phyloP scores from a whole-genome alignment of 2,888 invertebrate species.

The Pocota personata region DNA sequence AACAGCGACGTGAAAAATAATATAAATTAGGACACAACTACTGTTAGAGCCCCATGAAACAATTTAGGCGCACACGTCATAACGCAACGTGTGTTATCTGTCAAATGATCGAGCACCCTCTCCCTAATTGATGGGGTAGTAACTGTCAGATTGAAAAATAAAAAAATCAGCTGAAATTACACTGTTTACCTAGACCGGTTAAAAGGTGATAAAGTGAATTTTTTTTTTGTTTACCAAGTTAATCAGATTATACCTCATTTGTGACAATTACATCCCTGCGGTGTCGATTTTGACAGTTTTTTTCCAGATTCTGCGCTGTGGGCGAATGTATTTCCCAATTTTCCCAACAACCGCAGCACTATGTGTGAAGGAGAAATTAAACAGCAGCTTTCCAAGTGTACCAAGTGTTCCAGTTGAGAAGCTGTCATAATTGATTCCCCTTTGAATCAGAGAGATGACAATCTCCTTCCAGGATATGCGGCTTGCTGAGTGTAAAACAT shows the following conservation, averaged over 20 bases:
- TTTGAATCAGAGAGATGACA: not conserved
- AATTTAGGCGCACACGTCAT: constrained; percentile 56
- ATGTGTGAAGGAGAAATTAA: not conserved
- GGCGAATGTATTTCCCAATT: not conserved
- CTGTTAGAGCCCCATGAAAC: constrained; percentile 4
- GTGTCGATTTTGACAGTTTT: constrained; percentile 29
- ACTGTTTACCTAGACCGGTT: constrained; percentile 38
- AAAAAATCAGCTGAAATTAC: constrained; percentile 1
- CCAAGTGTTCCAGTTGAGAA: constrained; percentile 47
- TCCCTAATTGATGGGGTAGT: constrained; percentile 59
- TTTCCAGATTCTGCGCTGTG: constrained; percentile 56
- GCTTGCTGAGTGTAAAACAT: constrained; percentile 52
- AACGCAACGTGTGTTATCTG: constrained; percentile 57
- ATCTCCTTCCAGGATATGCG: constrained; percentile 51
- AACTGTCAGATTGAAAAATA: constrained; percentile 40
- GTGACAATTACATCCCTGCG: constrained; percentile 67
- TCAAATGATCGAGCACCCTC: constrained; percentile 70
- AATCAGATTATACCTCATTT: constrained; percentile 68
- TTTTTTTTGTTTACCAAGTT: constrained; percentile 54
- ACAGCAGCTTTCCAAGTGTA: constrained; percentile 43
- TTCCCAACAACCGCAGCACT: constrained; percentile 56
- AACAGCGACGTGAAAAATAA: constrained; percentile 40
- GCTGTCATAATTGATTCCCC: constrained; percentile 46
- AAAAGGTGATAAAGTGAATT: constrained; percentile 48
- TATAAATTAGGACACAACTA: constrained; percentile 46